Percentiles rank a stretch among this genome's conserved stretches.
phyloP scores from a whole-genome alignment of 2,888 invertebrate species.

The Argyra leucocephala region DNA sequence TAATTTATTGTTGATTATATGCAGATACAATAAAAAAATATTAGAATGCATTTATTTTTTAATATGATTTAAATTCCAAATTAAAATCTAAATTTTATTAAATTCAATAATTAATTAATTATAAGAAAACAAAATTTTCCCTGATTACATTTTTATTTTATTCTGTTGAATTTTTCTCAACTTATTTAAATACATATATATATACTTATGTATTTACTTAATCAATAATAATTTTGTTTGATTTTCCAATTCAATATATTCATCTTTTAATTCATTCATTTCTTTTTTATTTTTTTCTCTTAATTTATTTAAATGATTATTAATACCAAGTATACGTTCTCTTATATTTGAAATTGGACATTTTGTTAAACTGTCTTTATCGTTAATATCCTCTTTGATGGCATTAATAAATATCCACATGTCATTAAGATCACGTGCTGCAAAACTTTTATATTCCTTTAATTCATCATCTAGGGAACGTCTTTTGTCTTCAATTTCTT shows the following conservation, averaged over 20 bases:
- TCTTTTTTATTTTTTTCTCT: conserved; percentile 29
- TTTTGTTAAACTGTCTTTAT: conserved; percentile 31
- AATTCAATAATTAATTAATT: too few species aligned
- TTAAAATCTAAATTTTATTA: too few species aligned
- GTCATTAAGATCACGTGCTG: conserved; percentile 33
- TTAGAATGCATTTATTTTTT: too few species aligned
- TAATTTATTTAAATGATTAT: conserved; percentile 32
- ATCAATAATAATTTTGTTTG: conserved; percentile 29
- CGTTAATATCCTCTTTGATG: conserved; percentile 33
- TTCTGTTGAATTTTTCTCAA: too few species aligned
- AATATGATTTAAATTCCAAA: too few species aligned
- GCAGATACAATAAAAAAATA: too few species aligned
- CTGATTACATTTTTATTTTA: not conserved
- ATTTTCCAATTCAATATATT: conserved; percentile 28
- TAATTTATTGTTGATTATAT: too few species aligned
- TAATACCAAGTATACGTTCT: conserved; percentile 34
- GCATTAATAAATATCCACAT: conserved; percentile 34
- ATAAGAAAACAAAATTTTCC: too few species aligned
- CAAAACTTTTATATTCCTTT: conserved; percentile 26
- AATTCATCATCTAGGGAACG: conserved; percentile 29
- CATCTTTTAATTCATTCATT: conserved; percentile 26
- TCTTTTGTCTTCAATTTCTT: conserved; percentile 35
- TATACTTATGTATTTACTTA: conserved; percentile 18
- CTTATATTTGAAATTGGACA: conserved; percentile 32
- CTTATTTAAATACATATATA: too few species aligned